Conservation (phyloP, 2,888 invertebrate species). For the Chouioia cunea region DNA sequence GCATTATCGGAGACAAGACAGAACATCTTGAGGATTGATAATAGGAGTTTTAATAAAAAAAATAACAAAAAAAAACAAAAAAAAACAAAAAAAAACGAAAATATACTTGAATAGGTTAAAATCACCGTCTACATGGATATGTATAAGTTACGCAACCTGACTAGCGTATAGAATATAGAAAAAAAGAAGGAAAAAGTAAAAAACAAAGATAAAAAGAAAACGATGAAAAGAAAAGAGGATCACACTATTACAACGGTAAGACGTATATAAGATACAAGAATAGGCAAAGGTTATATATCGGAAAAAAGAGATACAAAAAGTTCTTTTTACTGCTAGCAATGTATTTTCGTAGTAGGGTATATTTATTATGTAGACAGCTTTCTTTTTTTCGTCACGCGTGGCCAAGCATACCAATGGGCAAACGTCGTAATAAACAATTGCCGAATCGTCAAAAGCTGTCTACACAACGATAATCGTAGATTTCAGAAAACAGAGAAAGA, state of each 20-base stretch:
- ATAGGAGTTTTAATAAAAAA: not conserved
- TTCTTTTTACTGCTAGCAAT: conserved; percentile 21
- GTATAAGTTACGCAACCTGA: conserved; percentile 31
- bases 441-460: conserved; percentile 21
- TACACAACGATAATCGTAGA: not conserved
- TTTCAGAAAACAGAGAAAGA: too few relatives aligned
- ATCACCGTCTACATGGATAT: too few relatives aligned
- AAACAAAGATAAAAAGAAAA: conserved; percentile 1
- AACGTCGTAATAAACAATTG: not conserved
- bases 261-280: conserved; percentile 21
- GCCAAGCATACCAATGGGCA: not conserved
- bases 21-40: too few relatives aligned
- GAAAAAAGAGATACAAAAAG: conserved; percentile 22
- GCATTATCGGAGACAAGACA: too few relatives aligned
- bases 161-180: conserved; percentile 32
- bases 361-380: not conserved
- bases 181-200: conserved; percentile 14
- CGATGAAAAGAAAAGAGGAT: conserved; percentile 13
- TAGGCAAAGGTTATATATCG: conserved; percentile 7
- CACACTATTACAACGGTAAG: conserved; percentile 33
- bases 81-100: too few relatives aligned
- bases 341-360: not conserved
- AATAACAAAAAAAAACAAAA: conserved; percentile 3
- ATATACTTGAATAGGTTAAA: too few relatives aligned
- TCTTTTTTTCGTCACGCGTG: too few relatives aligned